phyloP scores from a whole-genome alignment of 2,888 invertebrate species.

The Pristionchus arcanus region DNA sequence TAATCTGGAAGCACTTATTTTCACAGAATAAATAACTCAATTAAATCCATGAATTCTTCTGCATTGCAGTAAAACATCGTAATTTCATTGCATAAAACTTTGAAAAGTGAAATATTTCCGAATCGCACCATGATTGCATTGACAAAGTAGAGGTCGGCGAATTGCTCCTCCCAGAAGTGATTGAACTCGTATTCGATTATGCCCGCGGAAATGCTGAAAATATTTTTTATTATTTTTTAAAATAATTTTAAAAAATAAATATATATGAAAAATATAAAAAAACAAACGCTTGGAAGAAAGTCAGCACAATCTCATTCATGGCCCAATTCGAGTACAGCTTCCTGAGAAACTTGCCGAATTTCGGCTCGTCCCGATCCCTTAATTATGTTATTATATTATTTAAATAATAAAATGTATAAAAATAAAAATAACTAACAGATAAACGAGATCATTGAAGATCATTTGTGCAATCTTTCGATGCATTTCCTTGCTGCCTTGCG shows the following conservation, averaged over 20 bases:
- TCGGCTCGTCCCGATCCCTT: neutral
- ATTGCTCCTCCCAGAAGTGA: neutral
- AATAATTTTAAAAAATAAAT: too few relatives aligned
- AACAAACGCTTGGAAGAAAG: neutral
- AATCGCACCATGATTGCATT: neutral
- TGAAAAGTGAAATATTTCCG: too few relatives aligned
- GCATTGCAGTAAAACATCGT: too few relatives aligned
- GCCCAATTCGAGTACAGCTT: slow-evolving; percentile 3
- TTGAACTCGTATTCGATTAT: neutral
- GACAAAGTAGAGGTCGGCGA: neutral
- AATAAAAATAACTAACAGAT: neutral
- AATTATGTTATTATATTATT: neutral
- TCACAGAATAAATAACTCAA: too few relatives aligned
- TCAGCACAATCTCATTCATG: neutral
- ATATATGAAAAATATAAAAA: neutral
- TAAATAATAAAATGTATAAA: neutral
- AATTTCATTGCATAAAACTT: too few relatives aligned
- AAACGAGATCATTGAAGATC: neutral
- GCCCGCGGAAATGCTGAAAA: neutral
- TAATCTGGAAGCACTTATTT: neutral
- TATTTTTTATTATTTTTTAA: too few relatives aligned
- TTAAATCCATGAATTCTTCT: too few relatives aligned
- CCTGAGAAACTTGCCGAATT: neutral
- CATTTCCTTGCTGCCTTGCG: neutral
- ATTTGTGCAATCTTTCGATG: neutral